These are phyloP conservation scores for Phymorhynchus buccinoides DNA, from an alignment of 1,140 invertebrate species.

Conservation along the genomic window DNA sequence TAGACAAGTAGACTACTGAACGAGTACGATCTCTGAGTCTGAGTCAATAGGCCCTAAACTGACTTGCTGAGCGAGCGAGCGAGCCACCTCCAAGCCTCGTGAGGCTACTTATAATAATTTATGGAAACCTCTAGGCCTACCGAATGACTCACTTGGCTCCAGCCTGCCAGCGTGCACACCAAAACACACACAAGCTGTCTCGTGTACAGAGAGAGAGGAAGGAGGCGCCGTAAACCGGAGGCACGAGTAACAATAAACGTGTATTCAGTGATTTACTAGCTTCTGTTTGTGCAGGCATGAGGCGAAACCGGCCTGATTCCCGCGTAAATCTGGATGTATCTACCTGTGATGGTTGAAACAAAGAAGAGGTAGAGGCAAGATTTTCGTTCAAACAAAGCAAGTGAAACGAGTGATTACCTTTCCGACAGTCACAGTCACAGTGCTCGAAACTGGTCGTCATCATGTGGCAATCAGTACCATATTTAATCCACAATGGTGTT, in stretches of 20 bases:
- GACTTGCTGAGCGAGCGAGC: constrained; percentile 1
- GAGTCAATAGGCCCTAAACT: too few species aligned
- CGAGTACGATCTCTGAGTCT: too few species aligned
- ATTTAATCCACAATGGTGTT: background rate
- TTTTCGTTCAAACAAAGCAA: background rate
- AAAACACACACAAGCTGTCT: constrained; percentile 29
- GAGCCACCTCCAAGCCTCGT: background rate
- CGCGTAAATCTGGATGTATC: background rate
- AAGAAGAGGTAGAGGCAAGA: background rate
- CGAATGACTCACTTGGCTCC: constrained; percentile 36
- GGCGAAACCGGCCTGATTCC: background rate
- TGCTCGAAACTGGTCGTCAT: background rate
- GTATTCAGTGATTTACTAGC: background rate
- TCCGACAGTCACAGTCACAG: too few species aligned
- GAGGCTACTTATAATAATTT: constrained; percentile 36
- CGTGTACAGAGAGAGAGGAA: constrained; percentile 14
- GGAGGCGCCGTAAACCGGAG: too few species aligned
- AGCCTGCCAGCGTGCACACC: constrained; percentile 35
- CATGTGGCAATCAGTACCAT: background rate
- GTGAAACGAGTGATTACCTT: background rate
- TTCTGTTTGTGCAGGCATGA: background rate
- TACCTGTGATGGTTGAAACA: background rate
- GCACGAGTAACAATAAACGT: too few species aligned
- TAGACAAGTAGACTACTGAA: too few species aligned
- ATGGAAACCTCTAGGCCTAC: constrained; percentile 37